phyloP scores from a whole-genome alignment of 2,113 vertebrate species.

The Epinephelus fuscoguttatus region DNA sequence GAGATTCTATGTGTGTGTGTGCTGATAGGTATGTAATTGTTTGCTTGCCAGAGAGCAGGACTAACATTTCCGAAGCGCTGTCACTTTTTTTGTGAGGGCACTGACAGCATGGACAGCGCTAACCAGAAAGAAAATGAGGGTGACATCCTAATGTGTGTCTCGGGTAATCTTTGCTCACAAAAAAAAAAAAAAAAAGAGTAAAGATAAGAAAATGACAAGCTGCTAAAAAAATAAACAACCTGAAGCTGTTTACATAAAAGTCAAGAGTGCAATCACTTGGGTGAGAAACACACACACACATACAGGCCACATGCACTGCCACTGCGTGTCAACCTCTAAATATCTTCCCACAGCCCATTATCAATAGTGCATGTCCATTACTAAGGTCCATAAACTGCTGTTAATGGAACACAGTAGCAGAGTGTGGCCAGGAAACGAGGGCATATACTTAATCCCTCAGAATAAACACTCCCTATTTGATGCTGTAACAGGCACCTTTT shows the following conservation, averaged over 20 bases:
- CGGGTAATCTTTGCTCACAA: conserved; percentile 1
- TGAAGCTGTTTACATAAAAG: not conserved
- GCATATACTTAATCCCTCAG: not conserved
- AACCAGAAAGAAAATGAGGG: not conserved
- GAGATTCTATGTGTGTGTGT: not conserved
- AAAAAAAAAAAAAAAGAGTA: not conserved
- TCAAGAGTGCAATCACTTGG: not conserved
- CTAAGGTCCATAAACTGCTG: conserved; percentile 54
- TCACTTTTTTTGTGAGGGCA: not conserved
- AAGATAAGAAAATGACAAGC: conserved; percentile 24
- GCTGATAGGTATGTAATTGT: not conserved
- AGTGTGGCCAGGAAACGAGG: not conserved
- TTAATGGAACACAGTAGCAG: conserved; percentile 41
- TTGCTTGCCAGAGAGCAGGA: not conserved
- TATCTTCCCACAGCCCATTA: conserved; percentile 39
- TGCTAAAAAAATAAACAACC: not conserved
- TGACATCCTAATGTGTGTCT: not conserved
- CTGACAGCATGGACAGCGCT: not conserved
- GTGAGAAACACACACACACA: not conserved
- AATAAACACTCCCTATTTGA: conserved; percentile 15
- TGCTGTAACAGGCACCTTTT: conserved; percentile 9
- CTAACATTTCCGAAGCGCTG: not conserved
- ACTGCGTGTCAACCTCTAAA: conserved; percentile 25
- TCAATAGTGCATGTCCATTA: conserved; percentile 45
- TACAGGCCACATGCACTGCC: not conserved